Percentiles rank a stretch among this genome's conserved stretches.
These are phyloP conservation scores for Corythaixoides concolor DNA, from an alignment of 2,113 vertebrate species.

Conservation along the genomic window DNA sequence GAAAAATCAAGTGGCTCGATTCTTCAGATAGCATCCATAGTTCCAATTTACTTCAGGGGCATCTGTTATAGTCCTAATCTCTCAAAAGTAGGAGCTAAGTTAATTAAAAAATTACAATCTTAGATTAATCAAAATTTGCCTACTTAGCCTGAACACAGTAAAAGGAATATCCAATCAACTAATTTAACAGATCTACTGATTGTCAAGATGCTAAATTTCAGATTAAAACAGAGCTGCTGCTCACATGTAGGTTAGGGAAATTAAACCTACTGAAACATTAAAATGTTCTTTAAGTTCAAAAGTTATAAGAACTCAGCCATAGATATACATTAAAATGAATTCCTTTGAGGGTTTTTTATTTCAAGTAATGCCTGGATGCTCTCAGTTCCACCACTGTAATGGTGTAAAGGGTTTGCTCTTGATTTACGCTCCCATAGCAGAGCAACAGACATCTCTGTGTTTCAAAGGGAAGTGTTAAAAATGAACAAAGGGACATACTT, in stretches of 20 bases:
- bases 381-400: neutral
- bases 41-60: neutral
- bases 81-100: neutral
- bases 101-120: neutral
- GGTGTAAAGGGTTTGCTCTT: neutral
- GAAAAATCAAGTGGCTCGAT: neutral
- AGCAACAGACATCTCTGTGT: neutral
- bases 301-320: neutral
- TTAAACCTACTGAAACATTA: neutral
- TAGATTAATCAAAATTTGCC: neutral
- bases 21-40: neutral
- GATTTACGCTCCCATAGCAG: neutral
- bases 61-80: neutral
- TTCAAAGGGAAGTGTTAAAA: neutral
- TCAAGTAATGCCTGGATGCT: neutral
- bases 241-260: neutral
- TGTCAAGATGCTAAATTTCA: neutral
- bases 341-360: neutral
- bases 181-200: neutral
- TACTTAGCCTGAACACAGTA: neutral
- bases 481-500: neutral
- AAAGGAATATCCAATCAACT: neutral
- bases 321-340: neutral
- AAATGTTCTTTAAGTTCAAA: neutral
- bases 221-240: neutral